Base-by-base conservation (phyloP, 1,140 invertebrate species). In the Reticulitermes speratus region DNA sequence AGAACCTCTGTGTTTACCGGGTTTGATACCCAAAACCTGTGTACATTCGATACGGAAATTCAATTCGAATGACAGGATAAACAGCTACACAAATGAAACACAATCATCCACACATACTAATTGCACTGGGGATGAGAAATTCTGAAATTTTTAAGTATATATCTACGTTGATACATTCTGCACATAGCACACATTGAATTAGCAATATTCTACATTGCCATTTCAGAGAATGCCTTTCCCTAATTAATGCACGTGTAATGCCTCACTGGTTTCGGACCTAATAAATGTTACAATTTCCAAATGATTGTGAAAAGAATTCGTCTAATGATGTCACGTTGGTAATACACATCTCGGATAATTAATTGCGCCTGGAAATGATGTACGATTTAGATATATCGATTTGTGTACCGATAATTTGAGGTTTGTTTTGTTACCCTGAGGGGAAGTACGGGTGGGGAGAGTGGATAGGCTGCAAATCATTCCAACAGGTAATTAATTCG, bases 401-500 rank as follows among this genome's bases (percentile, higher is more conserved):
- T 7, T 75, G 25, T 75, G 65, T n/a, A n/a, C n/a, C 65, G 65
- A 75, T 75, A 75, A 75, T 75, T 75, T 75, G 65, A 75, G 65
- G 65, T 75, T 75, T 75, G 65, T 75, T 75, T 30, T 75, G 65
- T 30, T 75, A 16, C 65, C 65, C 65, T 30, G 65, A 75, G 65
- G 65, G 65, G 65, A 75, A 25, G 16, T n/a, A 11, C 7, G 65
- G 38, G 38, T 2, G 38, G 38, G 38, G 38, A 5, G 38, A 5
- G 38, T 2, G 38, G 38, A 5, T 38, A 38, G 25, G 65, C 12
- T 75, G 65, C 65, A 30, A 30, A 75, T 75, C 65, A 8, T 75
- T 75, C 65, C 65, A 75, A 75, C 65, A 75, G 65, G 65, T 75
- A 75, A 75, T 75, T 75, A 75, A 30, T 75, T 75, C n/a, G 65